Evolutionary conservation across 2,113 vertebrate genomes (phyloP).

Genomic region (Potamarius usumacintae): DNA sequence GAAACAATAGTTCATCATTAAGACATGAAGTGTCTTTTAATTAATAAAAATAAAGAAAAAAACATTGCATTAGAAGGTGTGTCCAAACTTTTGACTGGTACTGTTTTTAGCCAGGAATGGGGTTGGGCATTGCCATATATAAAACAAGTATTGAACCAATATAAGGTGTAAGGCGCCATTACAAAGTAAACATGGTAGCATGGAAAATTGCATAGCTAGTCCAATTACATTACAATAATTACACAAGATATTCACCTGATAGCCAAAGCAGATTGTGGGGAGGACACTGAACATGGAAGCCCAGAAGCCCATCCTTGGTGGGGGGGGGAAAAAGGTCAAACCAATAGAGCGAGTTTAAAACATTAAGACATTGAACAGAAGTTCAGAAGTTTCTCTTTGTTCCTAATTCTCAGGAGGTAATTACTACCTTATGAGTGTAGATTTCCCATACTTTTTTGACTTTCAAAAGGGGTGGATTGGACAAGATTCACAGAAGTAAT

Average conservation of each 20-base stretch:
- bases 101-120: too few species aligned
- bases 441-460: conserved; percentile 43
- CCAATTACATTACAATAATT: neutral
- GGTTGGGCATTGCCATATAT: too few species aligned
- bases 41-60: too few species aligned
- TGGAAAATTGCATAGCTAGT: neutral
- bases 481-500: neutral
- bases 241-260: conserved; percentile 79
- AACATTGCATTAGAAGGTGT: too few species aligned
- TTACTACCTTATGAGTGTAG: conserved; percentile 1
- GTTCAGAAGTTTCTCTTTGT: neutral
- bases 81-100: too few species aligned
- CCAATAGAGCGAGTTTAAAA: neutral
- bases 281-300: conserved; percentile 82
- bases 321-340: conserved; percentile 24
- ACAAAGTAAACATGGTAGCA: neutral
- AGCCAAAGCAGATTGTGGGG: conserved; percentile 95
- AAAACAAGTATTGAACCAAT: neutral
- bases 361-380: neutral
- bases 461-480: neutral
- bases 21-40: too few species aligned
- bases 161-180: neutral
- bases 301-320: conserved; percentile 78
- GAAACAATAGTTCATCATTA: too few species aligned
- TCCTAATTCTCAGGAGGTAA: conserved; percentile 9